phyloP scores from a whole-genome alignment of 2,113 vertebrate genomes.

The Microtus pennsylvanicus region DNA sequence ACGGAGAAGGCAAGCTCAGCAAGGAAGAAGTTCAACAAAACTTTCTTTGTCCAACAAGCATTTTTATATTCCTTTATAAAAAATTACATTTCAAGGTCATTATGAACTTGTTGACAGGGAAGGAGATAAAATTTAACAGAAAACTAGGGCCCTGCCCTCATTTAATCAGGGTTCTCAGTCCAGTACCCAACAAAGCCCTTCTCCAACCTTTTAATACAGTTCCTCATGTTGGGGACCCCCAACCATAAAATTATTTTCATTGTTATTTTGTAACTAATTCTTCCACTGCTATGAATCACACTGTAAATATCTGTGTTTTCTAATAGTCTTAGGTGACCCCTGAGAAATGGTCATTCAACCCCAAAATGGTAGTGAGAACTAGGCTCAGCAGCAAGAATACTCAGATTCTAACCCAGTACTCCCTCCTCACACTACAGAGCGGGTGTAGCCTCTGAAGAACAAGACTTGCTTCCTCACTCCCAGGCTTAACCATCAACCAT shows the following conservation, averaged over 20 bases:
- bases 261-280: not conserved
- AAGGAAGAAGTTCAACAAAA: not conserved
- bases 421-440: not conserved
- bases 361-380: not conserved
- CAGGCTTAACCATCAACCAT: not conserved
- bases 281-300: not conserved
- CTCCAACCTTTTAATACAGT: not conserved
- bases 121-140: not conserved
- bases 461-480: not conserved
- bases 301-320: not conserved
- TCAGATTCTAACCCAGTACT: not conserved
- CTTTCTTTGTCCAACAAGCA: constrained; percentile 4
- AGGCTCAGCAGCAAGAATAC: not conserved
- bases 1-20: not conserved
- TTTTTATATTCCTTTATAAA: constrained; percentile 1
- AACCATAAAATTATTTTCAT: not conserved
- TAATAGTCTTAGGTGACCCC: not conserved
- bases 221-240: not conserved
- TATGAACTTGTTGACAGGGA: not conserved
- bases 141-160: not conserved
- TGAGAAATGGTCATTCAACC: not conserved
- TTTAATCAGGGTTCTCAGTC: not conserved
- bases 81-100: not conserved
- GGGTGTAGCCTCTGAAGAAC: not conserved
- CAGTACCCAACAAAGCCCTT: not conserved